Evolutionary conservation across 2,888 invertebrate genomes (phyloP), one percentile per base, ranked within the genome.

Genomic region (Chrysotoxum bicinctum): DNA sequence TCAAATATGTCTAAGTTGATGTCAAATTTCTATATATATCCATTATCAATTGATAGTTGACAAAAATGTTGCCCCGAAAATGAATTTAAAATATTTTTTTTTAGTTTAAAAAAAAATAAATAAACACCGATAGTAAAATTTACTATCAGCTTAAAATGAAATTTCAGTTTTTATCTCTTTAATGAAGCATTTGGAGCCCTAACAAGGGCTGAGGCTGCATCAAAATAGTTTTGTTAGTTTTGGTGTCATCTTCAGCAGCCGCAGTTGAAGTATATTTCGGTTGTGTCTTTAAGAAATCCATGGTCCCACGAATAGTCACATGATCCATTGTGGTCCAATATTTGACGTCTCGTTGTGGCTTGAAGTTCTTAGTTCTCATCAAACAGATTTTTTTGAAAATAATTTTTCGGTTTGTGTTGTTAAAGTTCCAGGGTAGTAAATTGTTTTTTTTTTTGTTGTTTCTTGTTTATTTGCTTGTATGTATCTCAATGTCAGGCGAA

Each of bases 161-260:
- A 60, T 10, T n/a, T 40, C n/a, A 16, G 40, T 62, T 68, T 88
- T 80, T 87, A 88, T 89, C 90, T 90, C 90, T 90, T 89, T 89
- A 82, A 87, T 78, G 87, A 87, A 87, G 80, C 77, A 74, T 87
- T 88, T 91, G 91, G 89, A 91, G 91, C 91, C 91, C 91, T 90
- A 83, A 91, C 66, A 91, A 91, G 91, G 91, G 90, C 91, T 91
- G 87, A 69, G 81, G 81, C 85, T 85, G 85, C 70, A 37, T 54
- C 68, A 37, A 58, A 40, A 16, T 60, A 0, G 23, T 23, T n/a
- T 40, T n/a, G 2, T 10, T 21, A n/a, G n/a, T 48, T 12, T 66
- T 50, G 21, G 12, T 19, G 32, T 43, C 35, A 37, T 72, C 48
- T 69, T 37, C n/a, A 40, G 70, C 84, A 80, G 84, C 80, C 75